Evolutionary conservation across 2,797 vertebrate genomes (phyloP).

Genomic region (Saxicola maurus): DNA sequence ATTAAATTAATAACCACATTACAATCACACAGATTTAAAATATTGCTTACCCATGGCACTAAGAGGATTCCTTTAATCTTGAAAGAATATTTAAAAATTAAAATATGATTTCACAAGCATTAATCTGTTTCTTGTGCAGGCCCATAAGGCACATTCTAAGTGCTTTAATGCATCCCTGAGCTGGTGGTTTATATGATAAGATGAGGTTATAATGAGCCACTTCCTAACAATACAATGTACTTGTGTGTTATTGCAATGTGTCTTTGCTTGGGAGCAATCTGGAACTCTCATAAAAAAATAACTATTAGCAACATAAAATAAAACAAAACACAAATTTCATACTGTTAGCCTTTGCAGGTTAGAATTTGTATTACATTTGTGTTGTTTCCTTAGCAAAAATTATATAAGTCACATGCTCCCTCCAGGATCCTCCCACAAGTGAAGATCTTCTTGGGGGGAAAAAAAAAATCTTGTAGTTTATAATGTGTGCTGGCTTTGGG

Average conservation of each 20-base stretch:
- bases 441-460: not conserved
- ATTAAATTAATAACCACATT: constrained; percentile 66
- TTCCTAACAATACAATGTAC: constrained; percentile 23
- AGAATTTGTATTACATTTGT: not conserved
- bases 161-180: constrained; percentile 45
- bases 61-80: constrained; percentile 33
- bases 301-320: not conserved
- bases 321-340: not conserved
- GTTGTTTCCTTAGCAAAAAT: not conserved
- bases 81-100: constrained; percentile 66
- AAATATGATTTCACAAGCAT: constrained; percentile 51
- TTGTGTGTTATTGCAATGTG: constrained; percentile 44
- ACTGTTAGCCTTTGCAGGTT: not conserved
- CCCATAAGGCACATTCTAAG: constrained; percentile 39
- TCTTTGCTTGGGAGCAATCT: constrained; percentile 43
- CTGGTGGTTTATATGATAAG: constrained; percentile 29
- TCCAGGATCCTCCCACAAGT: not conserved
- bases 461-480: not conserved
- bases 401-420: not conserved
- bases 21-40: constrained; percentile 58
- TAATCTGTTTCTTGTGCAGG: constrained; percentile 46
- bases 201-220: constrained; percentile 50
- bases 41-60: constrained; percentile 28
- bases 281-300: constrained; percentile 44
- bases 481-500: not conserved